Percentiles rank a stretch among this genome's conserved stretches.
Evolutionary conservation across 2,113 vertebrate species (phyloP).

Genomic region (Tauraco erythrolophus): DNA sequence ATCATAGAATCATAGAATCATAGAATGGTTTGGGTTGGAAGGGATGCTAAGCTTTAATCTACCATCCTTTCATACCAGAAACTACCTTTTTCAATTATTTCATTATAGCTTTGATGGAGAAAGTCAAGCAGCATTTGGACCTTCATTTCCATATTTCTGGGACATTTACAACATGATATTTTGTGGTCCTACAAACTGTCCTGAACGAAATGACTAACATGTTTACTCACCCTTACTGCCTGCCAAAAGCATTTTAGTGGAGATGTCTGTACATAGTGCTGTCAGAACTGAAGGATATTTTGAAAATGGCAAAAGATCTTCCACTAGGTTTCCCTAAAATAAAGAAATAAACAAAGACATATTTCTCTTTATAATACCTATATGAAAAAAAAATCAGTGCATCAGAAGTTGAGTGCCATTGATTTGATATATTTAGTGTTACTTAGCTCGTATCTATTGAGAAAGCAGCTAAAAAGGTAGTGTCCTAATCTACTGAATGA

Average conservation of each 20-base stretch:
- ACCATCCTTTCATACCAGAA: neutral
- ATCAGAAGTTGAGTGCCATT: neutral
- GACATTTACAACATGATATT: neutral
- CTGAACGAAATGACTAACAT: neutral
- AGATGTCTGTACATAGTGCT: constrained; percentile 53
- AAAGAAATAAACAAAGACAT: neutral
- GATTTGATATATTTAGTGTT: neutral
- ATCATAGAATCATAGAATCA: neutral
- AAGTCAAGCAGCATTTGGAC: neutral
- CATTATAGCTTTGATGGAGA: neutral
- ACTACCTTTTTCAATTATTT: neutral
- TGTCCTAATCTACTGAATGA: neutral
- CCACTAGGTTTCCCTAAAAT: constrained; percentile 73
- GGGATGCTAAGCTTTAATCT: neutral
- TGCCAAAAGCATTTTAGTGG: constrained; percentile 60
- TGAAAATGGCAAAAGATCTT: constrained; percentile 73
- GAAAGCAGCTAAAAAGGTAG: neutral
- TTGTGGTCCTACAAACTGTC: neutral
- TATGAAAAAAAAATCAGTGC: neutral
- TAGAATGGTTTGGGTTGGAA: too few species aligned
- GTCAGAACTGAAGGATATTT: constrained; percentile 72
- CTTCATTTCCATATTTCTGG: neutral
- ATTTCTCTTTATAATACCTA: neutral
- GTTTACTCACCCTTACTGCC: constrained; percentile 70
- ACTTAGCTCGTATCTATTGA: neutral